These are phyloP conservation scores for Notoglanidium macrostoma DNA, from an alignment of 2,797 vertebrate species.

Conservation along the genomic window DNA sequence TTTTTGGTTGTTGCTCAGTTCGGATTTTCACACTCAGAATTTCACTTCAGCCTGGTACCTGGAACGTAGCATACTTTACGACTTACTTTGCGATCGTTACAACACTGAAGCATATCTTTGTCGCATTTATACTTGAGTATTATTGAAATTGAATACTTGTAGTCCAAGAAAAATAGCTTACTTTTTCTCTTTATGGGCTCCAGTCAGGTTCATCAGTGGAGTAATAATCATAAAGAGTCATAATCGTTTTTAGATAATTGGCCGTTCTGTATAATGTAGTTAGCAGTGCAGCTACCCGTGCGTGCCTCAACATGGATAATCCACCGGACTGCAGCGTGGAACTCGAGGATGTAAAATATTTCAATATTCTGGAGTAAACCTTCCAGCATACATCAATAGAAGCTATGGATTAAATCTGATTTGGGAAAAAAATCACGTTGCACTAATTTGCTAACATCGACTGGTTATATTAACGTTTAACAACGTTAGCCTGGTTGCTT, in stretches of 20 bases:
- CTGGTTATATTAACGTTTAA: too few species aligned
- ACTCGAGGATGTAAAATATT: neutral
- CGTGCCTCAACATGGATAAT: neutral
- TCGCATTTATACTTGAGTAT: neutral
- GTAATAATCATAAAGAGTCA: neutral
- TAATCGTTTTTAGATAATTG: too few species aligned
- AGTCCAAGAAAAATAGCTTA: neutral
- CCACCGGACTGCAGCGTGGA: neutral
- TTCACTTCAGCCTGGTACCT: too few species aligned
- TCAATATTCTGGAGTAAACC: neutral
- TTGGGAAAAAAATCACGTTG: neutral
- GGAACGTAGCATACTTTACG: too few species aligned
- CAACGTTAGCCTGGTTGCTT: neutral
- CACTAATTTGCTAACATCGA: too few species aligned
- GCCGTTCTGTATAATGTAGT: neutral
- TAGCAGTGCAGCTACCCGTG: neutral
- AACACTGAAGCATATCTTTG: neutral
- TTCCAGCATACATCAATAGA: neutral
- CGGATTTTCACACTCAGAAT: too few species aligned
- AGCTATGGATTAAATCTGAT: neutral
- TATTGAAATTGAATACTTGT: neutral
- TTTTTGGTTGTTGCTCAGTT: too few species aligned
- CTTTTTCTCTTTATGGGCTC: neutral
- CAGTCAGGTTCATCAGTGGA: neutral
- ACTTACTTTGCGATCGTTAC: neutral